A percentile compares a stretch with the other conserved stretches of the same genome.
These are phyloP conservation scores for Sialis lutaria DNA, from an alignment of 2,888 invertebrate genomes.

Conservation along the genomic window DNA sequence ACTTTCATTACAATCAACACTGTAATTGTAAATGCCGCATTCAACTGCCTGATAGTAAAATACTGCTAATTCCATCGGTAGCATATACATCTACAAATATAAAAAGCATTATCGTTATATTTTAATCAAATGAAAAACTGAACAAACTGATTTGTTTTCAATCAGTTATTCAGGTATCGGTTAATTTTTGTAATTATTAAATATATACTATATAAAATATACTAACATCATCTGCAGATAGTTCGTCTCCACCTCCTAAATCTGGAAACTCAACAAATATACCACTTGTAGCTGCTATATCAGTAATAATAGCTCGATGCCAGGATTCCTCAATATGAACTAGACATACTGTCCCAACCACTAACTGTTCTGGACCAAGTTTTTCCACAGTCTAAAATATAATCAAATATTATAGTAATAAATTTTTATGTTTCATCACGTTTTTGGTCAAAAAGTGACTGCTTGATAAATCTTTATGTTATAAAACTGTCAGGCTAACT, in stretches of 20 bases:
- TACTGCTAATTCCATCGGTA: slow-evolving; percentile 32
- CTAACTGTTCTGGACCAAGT: slow-evolving; percentile 21
- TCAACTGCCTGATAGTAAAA: slow-evolving; percentile 31
- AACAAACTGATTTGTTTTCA: background rate
- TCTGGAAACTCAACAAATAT: slow-evolving; percentile 26
- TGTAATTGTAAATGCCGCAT: slow-evolving; percentile 31
- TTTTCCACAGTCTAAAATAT: slow-evolving; percentile 17
- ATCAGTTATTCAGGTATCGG: background rate
- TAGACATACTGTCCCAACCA: slow-evolving; percentile 28
- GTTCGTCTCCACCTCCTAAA: slow-evolving; percentile 24
- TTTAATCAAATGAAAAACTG: background rate
- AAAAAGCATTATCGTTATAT: too few species aligned
- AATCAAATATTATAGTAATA: too few species aligned
- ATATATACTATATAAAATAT: background rate
- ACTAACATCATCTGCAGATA: slow-evolving; percentile 25
- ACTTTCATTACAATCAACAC: slow-evolving; percentile 23
- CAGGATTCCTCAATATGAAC: slow-evolving; percentile 23
- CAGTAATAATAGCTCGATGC: slow-evolving; percentile 26
- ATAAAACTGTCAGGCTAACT: too few species aligned
- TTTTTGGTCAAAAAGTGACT: too few species aligned
- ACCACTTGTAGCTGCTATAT: slow-evolving; percentile 19
- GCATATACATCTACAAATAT: slow-evolving; percentile 29
- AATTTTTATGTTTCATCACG: too few species aligned
- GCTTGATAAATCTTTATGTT: too few species aligned
- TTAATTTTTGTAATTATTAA: background rate